A percentile compares a stretch with the other conserved stretches of the same genome.
Evolutionary conservation across 2,113 vertebrate genomes (phyloP).

Genomic region (Anas platyrhynchos): DNA sequence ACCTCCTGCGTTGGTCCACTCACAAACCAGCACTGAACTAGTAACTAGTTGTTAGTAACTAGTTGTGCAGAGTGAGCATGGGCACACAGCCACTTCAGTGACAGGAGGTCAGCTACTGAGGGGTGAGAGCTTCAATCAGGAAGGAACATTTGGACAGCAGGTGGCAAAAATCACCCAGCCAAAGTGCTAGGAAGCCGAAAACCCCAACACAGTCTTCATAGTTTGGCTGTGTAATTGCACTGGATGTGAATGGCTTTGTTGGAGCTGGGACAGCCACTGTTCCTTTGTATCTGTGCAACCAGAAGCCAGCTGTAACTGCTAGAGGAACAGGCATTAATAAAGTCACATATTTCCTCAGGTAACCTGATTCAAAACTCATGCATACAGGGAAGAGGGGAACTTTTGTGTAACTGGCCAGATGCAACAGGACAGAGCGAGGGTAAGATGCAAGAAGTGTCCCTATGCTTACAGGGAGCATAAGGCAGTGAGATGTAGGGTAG

Average conservation of each 20-base stretch:
- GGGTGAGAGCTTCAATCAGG: not conserved
- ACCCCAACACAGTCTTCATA: not conserved
- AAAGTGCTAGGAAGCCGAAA: not conserved
- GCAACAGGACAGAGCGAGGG: not conserved
- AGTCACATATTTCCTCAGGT: constrained; percentile 30
- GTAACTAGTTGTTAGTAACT: fast-evolving
- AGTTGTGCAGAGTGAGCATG: not conserved
- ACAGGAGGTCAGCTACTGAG: not conserved
- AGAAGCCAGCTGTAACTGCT: not conserved
- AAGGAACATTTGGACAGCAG: not conserved
- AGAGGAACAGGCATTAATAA: not conserved
- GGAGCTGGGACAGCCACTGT: not conserved
- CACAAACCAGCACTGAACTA: not conserved
- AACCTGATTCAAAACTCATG: constrained; percentile 15
- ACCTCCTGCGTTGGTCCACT: not conserved
- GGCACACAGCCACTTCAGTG: not conserved
- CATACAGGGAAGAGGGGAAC: not conserved
- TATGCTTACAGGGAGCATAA: not conserved
- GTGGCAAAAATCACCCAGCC: not conserved
- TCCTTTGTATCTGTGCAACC: not conserved
- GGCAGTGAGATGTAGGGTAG: not conserved
- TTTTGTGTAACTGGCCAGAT: constrained; percentile 3
- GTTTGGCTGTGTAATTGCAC: not conserved
- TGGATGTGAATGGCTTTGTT: not conserved
- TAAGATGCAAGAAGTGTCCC: not conserved